These are phyloP conservation scores for Macropis europaea DNA, from an alignment of 2,888 invertebrate genomes.

Conservation along the genomic window DNA sequence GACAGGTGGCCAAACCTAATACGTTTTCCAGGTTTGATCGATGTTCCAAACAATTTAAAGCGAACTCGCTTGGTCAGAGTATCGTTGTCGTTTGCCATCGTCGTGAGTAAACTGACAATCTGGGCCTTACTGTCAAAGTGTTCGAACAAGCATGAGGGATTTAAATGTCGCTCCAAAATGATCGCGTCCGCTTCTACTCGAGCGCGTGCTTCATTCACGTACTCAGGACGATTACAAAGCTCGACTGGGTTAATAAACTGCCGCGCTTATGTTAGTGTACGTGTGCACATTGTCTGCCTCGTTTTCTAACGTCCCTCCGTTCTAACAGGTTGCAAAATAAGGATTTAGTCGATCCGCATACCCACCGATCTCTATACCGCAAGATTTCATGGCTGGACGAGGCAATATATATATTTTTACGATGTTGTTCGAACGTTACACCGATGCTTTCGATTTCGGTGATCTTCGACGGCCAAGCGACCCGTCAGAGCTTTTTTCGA, in stretches of 20 bases:
- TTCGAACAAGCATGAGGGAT: conserved; percentile 16
- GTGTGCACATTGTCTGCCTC: not conserved
- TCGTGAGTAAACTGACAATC: too few species aligned
- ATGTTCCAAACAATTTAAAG: too few species aligned
- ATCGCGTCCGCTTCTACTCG: conserved; percentile 27
- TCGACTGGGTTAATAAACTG: conserved; percentile 30
- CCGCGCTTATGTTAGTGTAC: not conserved
- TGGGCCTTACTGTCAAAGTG: too few species aligned
- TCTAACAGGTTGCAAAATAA: not conserved
- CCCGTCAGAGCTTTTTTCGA: not conserved
- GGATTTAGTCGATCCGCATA: conserved; percentile 8
- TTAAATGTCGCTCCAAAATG: conserved; percentile 33
- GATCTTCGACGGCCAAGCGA: not conserved
- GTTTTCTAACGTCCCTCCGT: conserved; percentile 16
- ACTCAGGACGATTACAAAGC: conserved; percentile 3
- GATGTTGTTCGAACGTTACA: too few species aligned
- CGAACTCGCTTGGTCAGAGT: too few species aligned
- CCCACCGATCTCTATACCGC: too few species aligned
- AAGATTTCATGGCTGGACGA: too few species aligned
- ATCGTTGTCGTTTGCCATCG: too few species aligned
- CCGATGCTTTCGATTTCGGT: not conserved
- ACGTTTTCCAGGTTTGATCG: too few species aligned
- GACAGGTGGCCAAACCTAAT: too few species aligned
- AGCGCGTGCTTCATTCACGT: conserved; percentile 23
- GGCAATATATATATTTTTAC: too few species aligned